phyloP scores from a whole-genome alignment of 2,113 vertebrate species.

The Perca schrenkii region DNA sequence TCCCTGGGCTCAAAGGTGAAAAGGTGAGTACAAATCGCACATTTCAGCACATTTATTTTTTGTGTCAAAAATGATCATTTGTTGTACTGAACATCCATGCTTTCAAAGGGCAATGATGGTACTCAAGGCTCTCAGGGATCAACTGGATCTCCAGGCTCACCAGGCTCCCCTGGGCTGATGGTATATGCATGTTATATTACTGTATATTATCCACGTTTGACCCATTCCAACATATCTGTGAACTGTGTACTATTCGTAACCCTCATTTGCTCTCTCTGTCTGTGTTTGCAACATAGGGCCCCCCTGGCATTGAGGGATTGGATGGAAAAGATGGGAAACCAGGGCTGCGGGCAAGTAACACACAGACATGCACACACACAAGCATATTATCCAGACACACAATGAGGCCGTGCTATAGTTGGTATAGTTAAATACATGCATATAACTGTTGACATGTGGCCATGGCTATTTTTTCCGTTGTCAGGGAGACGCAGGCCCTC shows the following conservation, averaged over 20 bases:
- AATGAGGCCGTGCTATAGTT: not conserved
- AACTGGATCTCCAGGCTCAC: conserved; percentile 84
- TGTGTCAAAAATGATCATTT: not conserved
- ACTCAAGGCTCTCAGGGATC: conserved; percentile 86
- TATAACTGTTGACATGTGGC: conserved; percentile 30
- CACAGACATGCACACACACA: not conserved
- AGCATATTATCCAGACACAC: not conserved
- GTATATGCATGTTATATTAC: conserved; percentile 41
- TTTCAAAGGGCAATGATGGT: conserved; percentile 90
- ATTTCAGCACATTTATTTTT: not conserved
- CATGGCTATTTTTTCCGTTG: conserved; percentile 28
- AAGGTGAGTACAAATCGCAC: conserved; percentile 80
- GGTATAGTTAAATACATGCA: not conserved
- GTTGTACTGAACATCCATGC: conserved; percentile 5
- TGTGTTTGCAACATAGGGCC: conserved; percentile 84
- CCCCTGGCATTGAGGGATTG: conserved; percentile 91
- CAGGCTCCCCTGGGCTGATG: conserved; percentile 88
- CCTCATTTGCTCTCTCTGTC: not conserved
- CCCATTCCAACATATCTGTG: not conserved
- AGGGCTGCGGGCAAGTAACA: conserved; percentile 86
- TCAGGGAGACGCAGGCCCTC: conserved; percentile 89
- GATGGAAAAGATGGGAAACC: conserved; percentile 96
- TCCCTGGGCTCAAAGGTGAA: conserved; percentile 88
- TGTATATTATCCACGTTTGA: not conserved
- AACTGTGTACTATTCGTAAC: not conserved